Evolutionary conservation across 2,888 invertebrate species (phyloP), one percentile per base, ranked within the genome.

Genomic region (Melikaiella ostensackeni): DNA sequence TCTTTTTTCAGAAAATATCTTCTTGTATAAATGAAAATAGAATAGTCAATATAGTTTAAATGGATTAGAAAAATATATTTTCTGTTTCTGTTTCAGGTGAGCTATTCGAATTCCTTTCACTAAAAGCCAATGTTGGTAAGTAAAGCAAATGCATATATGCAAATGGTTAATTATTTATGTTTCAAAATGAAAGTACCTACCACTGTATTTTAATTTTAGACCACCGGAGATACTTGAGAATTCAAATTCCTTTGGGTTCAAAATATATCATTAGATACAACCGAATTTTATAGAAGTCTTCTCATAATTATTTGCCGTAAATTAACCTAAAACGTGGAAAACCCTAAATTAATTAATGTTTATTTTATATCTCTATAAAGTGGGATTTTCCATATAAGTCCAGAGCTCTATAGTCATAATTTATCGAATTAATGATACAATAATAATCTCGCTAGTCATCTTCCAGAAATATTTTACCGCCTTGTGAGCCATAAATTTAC

Each of bases 21-120:
- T 42, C 16, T 16, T 42, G 16, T 0, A 42, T 42, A 42, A 16
- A 42, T 16, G 5, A 16, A 16, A 6, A 16, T 42, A 42, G 0
- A 16, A 16, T 13, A 38, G 7, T 42, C 2, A 38, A 38, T 38
- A 38, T n/a, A n/a, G n/a, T 11, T 38, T 38, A 16, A 16, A 3
- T 16, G 2, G 0, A 9, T 66, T 66, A 2, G 1, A 16, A 19
- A 61, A 35, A n/a, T 21, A 11, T 27, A 27, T 59, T 21, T 63
- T 30, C 3, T 16, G 13, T 70, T 33, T 70, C 1, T 70, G 50
- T 70, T 70, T n/a, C 70, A 70, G 70, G 70, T 70, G 30, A 50
- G 70, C 24, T 70, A 46, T 46, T 70, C 21, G 55, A 9, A 55
- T 55, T 42, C 16, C 42, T 16, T 55, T 1, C 3, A 21, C 9